These are phyloP conservation scores for Chrysotoxum bicinctum DNA, from an alignment of 2,888 invertebrate genomes.

Conservation along the genomic window DNA sequence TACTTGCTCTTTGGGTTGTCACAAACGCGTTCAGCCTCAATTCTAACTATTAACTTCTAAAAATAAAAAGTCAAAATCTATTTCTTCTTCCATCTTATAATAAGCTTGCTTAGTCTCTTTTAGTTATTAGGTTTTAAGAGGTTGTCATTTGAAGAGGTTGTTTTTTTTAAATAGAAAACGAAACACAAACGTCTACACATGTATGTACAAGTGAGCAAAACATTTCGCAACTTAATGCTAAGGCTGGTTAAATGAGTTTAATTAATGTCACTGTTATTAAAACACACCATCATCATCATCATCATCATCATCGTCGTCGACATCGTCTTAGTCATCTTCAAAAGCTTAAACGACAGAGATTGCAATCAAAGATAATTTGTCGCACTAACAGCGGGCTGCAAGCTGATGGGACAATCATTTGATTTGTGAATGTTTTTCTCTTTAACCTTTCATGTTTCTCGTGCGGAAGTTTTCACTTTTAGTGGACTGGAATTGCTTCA, in stretches of 20 bases:
- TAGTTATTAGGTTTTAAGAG: not conserved
- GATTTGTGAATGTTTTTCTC: slow-evolving; percentile 28
- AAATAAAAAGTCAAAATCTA: not conserved
- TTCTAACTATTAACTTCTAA: not conserved
- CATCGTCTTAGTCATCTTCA: slow-evolving; percentile 32
- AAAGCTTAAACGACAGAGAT: slow-evolving; percentile 24
- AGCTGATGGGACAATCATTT: slow-evolving; percentile 44
- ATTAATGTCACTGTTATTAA: slow-evolving; percentile 60
- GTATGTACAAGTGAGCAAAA: not conserved
- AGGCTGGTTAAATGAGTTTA: slow-evolving; percentile 54
- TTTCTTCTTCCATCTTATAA: not conserved
- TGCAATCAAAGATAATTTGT: slow-evolving; percentile 58
- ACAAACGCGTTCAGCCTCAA: not conserved
- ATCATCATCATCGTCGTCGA: slow-evolving; percentile 22
- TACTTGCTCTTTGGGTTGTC: too few relatives aligned
- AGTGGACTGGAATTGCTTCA: not conserved
- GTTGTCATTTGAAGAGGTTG: not conserved
- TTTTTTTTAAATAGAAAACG: not conserved
- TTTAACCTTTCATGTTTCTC: not conserved
- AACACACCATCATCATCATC: slow-evolving; percentile 32
- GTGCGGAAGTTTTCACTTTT: slow-evolving; percentile 39
- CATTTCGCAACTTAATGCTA: not conserved
- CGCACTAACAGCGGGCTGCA: not conserved
- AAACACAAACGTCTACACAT: not conserved
- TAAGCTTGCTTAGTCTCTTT: not conserved